Evolutionary conservation across 2,113 vertebrate genomes (phyloP).

Genomic region (Hirundichthys speculiger): DNA sequence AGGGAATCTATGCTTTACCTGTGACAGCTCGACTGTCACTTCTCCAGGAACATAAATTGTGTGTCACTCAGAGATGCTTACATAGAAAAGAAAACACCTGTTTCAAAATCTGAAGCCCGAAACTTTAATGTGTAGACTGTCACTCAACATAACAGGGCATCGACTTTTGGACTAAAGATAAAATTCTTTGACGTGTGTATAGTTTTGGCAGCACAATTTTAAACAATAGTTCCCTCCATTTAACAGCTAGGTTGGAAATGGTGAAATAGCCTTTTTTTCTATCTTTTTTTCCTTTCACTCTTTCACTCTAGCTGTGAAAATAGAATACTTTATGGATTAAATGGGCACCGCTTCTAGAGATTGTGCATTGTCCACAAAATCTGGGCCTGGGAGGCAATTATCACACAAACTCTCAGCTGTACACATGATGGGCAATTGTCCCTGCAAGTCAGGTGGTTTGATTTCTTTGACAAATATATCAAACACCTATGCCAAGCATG

Average conservation of each 20-base stretch:
- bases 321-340: conserved; percentile 46
- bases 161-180: conserved; percentile 6
- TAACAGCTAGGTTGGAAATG: conserved; percentile 18
- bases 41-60: conserved; percentile 27
- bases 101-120: conserved; percentile 8
- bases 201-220: conserved; percentile 13
- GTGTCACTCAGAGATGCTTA: conserved; percentile 28
- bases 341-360: conserved; percentile 6
- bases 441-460: conserved; percentile 50
- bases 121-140: not conserved
- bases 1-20: conserved; percentile 50
- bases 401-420: conserved; percentile 23
- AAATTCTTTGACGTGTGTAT: not conserved
- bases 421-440: conserved; percentile 55
- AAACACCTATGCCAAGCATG: conserved; percentile 57
- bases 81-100: not conserved
- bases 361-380: conserved; percentile 34
- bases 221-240: conserved; percentile 24
- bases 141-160: conserved; percentile 6
- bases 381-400: conserved; percentile 51
- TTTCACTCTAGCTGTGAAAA: conserved; percentile 28
- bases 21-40: conserved; percentile 48
- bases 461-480: conserved; percentile 61
- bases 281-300: conserved; percentile 1
- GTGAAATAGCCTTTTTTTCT: conserved; percentile 1